Conservation (phyloP, 2,797 vertebrate species). For the Apodemus agrarius region DNA sequence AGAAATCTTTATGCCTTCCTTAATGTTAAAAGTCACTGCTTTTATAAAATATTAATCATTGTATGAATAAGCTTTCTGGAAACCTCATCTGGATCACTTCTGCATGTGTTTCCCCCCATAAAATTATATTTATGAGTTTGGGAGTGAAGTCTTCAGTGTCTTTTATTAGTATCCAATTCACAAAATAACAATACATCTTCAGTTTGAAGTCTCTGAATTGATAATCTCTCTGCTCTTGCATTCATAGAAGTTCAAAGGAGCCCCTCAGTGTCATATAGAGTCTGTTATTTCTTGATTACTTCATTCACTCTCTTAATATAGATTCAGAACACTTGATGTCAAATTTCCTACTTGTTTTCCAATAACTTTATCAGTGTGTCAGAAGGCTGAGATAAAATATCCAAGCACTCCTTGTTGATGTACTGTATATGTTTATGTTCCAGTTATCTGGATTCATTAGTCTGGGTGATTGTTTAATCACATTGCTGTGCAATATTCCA, state of each 20-base stretch:
- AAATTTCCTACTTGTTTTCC: slow-evolving; percentile 39
- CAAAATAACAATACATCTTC: not conserved
- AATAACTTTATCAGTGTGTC: not conserved
- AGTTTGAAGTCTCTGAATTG: not conserved
- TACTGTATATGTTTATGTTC: slow-evolving; percentile 66
- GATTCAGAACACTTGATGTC: not conserved
- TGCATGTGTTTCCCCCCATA: not conserved
- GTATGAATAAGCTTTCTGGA: not conserved
- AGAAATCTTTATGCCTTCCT: not conserved
- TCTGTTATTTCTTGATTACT: not conserved
- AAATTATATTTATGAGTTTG: not conserved
- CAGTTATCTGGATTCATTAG: slow-evolving; percentile 65
- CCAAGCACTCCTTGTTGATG: slow-evolving; percentile 38
- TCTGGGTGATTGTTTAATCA: slow-evolving; percentile 73
- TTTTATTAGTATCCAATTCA: not conserved
- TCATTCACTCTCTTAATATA: not conserved
- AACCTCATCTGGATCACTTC: not conserved
- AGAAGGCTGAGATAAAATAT: slow-evolving; percentile 14
- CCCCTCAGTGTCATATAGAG: not conserved
- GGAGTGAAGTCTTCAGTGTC: not conserved
- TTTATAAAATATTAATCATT: not conserved
- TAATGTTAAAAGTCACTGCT: not conserved
- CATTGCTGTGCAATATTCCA: slow-evolving; percentile 63
- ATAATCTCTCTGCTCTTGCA: not conserved
- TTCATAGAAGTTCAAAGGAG: not conserved